phyloP scores from a whole-genome alignment of 1,140 invertebrate species.

The Drosophila nannoptera region DNA sequence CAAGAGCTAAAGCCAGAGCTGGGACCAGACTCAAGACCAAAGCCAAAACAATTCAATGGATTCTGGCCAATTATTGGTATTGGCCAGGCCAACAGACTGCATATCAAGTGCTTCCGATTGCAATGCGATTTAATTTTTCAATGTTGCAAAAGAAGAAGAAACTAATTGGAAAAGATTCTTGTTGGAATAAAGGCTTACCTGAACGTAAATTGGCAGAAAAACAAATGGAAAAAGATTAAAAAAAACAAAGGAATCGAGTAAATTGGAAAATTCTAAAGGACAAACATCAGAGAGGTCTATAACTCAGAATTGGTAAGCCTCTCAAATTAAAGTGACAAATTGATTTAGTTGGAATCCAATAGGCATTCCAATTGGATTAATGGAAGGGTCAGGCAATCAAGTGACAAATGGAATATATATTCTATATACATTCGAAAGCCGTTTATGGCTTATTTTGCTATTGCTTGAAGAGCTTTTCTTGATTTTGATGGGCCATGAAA shows the following conservation, averaged over 20 bases:
- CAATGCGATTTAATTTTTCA: background rate
- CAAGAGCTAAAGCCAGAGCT: constrained; percentile 5
- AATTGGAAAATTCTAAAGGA: background rate
- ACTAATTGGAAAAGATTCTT: constrained; percentile 17
- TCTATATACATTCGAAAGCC: too few species aligned
- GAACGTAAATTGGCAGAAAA: constrained; percentile 5
- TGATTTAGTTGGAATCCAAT: too few species aligned
- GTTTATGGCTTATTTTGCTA: too few species aligned
- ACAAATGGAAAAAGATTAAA: background rate
- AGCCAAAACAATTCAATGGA: background rate
- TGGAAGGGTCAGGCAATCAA: too few species aligned
- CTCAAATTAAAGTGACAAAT: background rate
- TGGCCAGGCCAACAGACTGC: constrained; percentile 24
- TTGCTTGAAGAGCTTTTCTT: too few species aligned
- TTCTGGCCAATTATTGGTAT: constrained; percentile 24
- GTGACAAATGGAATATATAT: too few species aligned
- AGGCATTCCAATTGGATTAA: too few species aligned
- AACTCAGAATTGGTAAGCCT: background rate
- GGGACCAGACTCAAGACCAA: constrained; percentile 3
- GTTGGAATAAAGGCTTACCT: constrained; percentile 32
- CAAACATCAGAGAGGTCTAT: background rate
- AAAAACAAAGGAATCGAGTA: background rate
- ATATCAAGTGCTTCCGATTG: constrained; percentile 41
- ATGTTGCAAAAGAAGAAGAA: constrained; percentile 5
- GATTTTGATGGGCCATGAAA: too few species aligned